Evolutionary conservation across 1,140 invertebrate genomes (phyloP).

Genomic region (Caenorhabditis briggsae): DNA sequence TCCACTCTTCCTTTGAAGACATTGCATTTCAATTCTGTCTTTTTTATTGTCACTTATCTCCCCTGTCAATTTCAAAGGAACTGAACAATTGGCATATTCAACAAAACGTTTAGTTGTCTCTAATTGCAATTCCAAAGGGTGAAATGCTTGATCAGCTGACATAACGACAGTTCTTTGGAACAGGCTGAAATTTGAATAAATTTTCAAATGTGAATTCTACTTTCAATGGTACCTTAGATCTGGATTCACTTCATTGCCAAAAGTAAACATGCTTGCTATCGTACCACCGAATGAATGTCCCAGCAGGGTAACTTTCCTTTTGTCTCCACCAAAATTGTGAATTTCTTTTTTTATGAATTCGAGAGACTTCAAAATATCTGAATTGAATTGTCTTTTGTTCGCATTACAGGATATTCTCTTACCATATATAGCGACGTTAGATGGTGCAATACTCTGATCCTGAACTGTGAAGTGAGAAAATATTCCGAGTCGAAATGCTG

Average conservation of each 20-base stretch:
- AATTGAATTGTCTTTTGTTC: neutral
- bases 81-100: neutral
- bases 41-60: neutral
- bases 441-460: slow-evolving; percentile 45
- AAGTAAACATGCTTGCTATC: neutral
- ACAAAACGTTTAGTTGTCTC: neutral
- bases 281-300: slow-evolving; percentile 56
- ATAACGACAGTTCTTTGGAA: slow-evolving; percentile 32
- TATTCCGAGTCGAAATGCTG: slow-evolving; percentile 56
- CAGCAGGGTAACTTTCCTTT: neutral
- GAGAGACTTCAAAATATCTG: slow-evolving; percentile 28
- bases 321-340: slow-evolving; percentile 45
- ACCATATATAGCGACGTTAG: slow-evolving; percentile 49
- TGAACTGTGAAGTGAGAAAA: slow-evolving; percentile 22
- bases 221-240: slow-evolving; percentile 20
- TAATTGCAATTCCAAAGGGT: neutral
- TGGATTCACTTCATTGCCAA: neutral
- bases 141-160: neutral
- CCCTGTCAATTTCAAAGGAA: neutral
- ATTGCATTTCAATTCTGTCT: neutral
- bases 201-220: neutral
- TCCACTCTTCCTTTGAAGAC: neutral
- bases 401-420: neutral
- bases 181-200: slow-evolving; percentile 18
- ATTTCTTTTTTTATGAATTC: slow-evolving; percentile 47